These are phyloP conservation scores for Lasioglossum marginatum DNA, from an alignment of 2,888 invertebrate genomes.

Conservation along the genomic window DNA sequence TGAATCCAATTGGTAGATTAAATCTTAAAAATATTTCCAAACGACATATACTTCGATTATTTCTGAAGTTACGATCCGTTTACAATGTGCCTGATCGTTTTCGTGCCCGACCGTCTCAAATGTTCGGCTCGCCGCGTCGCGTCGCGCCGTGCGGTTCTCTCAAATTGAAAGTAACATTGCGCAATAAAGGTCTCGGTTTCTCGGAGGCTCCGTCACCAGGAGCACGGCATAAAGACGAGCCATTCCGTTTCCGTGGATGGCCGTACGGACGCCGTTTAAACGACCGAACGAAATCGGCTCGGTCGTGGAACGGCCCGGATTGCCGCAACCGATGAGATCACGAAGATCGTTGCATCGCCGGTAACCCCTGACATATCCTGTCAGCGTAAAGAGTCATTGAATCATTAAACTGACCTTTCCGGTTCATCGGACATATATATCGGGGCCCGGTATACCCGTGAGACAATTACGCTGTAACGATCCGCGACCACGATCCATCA, in stretches of 20 bases:
- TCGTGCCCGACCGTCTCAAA: neutral
- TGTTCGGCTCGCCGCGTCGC: neutral
- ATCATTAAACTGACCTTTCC: slow-evolving; percentile 71
- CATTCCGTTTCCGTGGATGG: slow-evolving; percentile 34
- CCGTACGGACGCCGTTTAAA: slow-evolving; percentile 22
- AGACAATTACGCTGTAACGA: slow-evolving; percentile 74
- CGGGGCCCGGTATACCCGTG: slow-evolving; percentile 60
- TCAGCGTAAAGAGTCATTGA: slow-evolving; percentile 61
- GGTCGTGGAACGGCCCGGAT: slow-evolving; percentile 31
- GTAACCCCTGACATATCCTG: slow-evolving; percentile 57
- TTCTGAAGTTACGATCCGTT: neutral
- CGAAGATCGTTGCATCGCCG: slow-evolving; percentile 55
- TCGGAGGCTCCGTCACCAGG: neutral
- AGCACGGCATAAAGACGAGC: slow-evolving; percentile 7
- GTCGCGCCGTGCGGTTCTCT: neutral
- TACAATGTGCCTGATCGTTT: neutral
- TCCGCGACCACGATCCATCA: slow-evolving; percentile 71
- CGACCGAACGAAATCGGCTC: slow-evolving; percentile 46
- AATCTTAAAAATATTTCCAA: neutral
- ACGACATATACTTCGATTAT: neutral
- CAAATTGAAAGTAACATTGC: slow-evolving; percentile 11
- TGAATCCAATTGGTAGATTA: neutral
- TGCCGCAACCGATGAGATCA: slow-evolving; percentile 49
- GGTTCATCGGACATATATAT: slow-evolving; percentile 66
- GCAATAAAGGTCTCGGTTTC: neutral